Base-by-base conservation (phyloP, 2,113 vertebrate species). In the Parus major region DNA sequence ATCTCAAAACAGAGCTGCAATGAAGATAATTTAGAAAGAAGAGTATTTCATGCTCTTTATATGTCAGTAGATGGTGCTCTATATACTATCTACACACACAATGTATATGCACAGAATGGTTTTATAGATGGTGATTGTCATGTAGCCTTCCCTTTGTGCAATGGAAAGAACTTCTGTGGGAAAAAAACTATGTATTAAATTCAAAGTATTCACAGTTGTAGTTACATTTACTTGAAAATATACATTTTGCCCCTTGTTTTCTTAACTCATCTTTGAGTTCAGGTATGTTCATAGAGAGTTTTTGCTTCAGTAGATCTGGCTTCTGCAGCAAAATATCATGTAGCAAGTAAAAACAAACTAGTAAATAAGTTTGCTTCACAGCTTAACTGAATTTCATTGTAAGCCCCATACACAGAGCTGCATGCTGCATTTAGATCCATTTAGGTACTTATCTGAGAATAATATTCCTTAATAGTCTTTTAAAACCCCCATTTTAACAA, bases 1-100 rank as follows among this genome's bases (percentile, higher is more conserved):
- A 60, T 71, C 60, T 73, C 41, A 49, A 36, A n/a, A 31, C 7
- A 82, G 16, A 82, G 66, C 59, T 61, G 23, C 50, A 79, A 2
- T 46, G n/a, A 88, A 80, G 42, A 65, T 53, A 35, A 47, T 55
- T 81, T 70, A 86, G 68, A 81, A 63, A 28, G 63, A 79, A 78
- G 60, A 56, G 5, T 59, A 36, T 77, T 88, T 80, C 9, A 24
- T 75, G 35, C 17, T 72, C 22, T 36, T 53, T 59, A 27, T 44
- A 44, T 55, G 73, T 82, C 87, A 80, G 79, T 55, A 92, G 79
- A 46, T 93, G 90, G 75, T 92, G 94, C 76, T 77, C 55, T 83
- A 18, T 55, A 46, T 72, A 35, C 20, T 76, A 6, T 22, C 29
- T 68, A 11, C 31, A 44, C 36, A 52, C 15, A 75, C 9, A 44